Evolutionary conservation across 2,888 invertebrate species (phyloP).

Genomic region (Chromoteleia sp.): DNA sequence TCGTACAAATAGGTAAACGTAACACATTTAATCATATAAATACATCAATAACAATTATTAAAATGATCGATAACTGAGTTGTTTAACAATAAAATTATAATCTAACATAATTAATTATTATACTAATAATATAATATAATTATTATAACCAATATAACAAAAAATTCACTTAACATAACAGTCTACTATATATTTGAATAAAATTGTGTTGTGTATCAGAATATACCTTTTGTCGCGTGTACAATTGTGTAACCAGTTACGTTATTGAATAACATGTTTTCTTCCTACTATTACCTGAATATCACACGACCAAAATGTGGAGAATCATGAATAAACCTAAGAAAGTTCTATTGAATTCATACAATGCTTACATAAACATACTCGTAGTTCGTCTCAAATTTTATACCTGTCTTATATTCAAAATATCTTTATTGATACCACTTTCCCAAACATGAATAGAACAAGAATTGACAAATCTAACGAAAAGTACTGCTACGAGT

Average conservation of each 20-base stretch:
- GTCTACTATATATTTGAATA: slow-evolving; percentile 10
- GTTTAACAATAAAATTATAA: too few relatives aligned
- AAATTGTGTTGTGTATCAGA: slow-evolving; percentile 19
- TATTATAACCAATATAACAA: not conserved
- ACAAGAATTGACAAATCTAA: too few relatives aligned
- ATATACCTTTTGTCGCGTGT: slow-evolving; percentile 31
- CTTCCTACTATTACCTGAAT: slow-evolving; percentile 24
- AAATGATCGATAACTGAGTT: too few relatives aligned
- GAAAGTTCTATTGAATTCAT: slow-evolving; percentile 20
- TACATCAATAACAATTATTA: too few relatives aligned
- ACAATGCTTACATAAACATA: slow-evolving; percentile 14
- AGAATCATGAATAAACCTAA: slow-evolving; percentile 13
- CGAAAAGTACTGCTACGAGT: too few relatives aligned
- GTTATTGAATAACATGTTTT: slow-evolving; percentile 25
- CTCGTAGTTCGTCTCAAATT: not conserved
- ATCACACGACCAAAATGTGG: slow-evolving; percentile 32
- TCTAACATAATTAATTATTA: not conserved
- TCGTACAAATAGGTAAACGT: too few relatives aligned
- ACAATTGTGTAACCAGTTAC: slow-evolving; percentile 40
- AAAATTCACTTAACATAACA: slow-evolving; percentile 16
- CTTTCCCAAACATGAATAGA: too few relatives aligned
- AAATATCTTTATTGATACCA: not conserved
- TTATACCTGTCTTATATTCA: not conserved
- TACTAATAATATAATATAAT: not conserved
- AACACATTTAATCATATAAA: too few relatives aligned